Evolutionary conservation across 2,113 vertebrate species (phyloP).

Genomic region (Tautogolabrus adspersus): DNA sequence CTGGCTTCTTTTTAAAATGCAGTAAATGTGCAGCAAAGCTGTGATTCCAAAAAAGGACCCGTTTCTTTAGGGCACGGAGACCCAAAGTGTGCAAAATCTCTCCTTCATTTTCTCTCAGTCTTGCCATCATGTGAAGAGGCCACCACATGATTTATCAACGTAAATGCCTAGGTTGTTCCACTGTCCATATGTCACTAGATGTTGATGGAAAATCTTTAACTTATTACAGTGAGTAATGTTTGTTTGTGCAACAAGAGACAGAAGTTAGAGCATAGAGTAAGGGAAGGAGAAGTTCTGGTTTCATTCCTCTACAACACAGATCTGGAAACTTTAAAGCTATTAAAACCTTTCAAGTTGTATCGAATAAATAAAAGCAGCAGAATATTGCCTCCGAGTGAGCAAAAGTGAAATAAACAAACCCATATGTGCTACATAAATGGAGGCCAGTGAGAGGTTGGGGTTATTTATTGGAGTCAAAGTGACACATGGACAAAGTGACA

Average conservation of each 20-base stretch:
- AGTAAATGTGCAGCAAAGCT: neutral
- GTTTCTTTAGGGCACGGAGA: neutral
- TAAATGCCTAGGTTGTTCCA: neutral
- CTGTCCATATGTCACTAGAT: conserved; percentile 1
- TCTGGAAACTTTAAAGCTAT: neutral
- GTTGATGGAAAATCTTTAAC: conserved; percentile 6
- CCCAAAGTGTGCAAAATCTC: neutral
- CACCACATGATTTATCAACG: neutral
- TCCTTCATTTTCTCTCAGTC: neutral
- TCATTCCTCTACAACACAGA: neutral
- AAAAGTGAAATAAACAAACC: neutral
- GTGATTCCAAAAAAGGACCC: neutral
- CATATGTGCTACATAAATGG: neutral
- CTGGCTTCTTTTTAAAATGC: no score
- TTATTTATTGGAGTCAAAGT: conserved; percentile 36
- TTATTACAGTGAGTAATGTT: neutral
- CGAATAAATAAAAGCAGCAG: neutral
- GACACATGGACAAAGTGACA: conserved; percentile 12
- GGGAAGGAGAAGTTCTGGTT: neutral
- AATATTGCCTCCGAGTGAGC: neutral
- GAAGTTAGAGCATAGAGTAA: neutral
- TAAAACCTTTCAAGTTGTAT: neutral
- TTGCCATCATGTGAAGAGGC: neutral
- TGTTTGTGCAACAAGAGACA: neutral
- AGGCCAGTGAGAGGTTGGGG: conserved; percentile 8